Evolutionary conservation across 2,113 vertebrate species (phyloP).

Genomic region (Oriolus oriolus): DNA sequence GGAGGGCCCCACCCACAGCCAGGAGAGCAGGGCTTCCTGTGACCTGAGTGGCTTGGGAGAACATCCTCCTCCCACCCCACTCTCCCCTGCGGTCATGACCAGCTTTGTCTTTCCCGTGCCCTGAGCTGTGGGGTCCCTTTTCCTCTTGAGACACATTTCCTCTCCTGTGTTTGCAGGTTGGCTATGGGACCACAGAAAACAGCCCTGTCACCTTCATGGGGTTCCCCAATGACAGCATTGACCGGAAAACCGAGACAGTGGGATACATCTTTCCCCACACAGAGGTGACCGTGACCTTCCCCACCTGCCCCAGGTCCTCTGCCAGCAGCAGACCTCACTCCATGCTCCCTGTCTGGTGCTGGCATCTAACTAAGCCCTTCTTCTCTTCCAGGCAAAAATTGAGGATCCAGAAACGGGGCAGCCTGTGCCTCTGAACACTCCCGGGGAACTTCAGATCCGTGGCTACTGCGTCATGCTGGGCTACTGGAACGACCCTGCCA

Average conservation of each 20-base stretch:
- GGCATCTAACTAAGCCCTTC: neutral
- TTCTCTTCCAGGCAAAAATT: constrained; percentile 81
- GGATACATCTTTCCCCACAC: constrained; percentile 83
- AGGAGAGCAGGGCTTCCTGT: neutral
- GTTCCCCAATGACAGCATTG: constrained; percentile 71
- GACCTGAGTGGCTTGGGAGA: neutral
- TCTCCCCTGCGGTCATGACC: neutral
- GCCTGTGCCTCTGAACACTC: constrained; percentile 70
- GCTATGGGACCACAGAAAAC: constrained; percentile 94
- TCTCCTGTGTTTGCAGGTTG: constrained; percentile 72
- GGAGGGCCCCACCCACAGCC: neutral
- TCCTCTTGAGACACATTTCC: neutral
- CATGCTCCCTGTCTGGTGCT: neutral
- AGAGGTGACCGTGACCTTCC: constrained; percentile 76
- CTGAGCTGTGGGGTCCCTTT: neutral
- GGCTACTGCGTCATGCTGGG: constrained; percentile 91
- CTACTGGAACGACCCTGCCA: constrained; percentile 84
- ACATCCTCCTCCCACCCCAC: neutral
- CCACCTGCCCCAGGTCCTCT: neutral
- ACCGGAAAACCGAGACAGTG: constrained; percentile 74
- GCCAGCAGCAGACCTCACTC: neutral
- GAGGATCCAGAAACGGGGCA: constrained; percentile 70
- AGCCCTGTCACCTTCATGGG: constrained; percentile 89
- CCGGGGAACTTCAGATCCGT: constrained; percentile 85
- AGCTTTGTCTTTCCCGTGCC: neutral